These are phyloP conservation scores for Goniozus legneri DNA, from an alignment of 1,140 invertebrate genomes.

Conservation along the genomic window DNA sequence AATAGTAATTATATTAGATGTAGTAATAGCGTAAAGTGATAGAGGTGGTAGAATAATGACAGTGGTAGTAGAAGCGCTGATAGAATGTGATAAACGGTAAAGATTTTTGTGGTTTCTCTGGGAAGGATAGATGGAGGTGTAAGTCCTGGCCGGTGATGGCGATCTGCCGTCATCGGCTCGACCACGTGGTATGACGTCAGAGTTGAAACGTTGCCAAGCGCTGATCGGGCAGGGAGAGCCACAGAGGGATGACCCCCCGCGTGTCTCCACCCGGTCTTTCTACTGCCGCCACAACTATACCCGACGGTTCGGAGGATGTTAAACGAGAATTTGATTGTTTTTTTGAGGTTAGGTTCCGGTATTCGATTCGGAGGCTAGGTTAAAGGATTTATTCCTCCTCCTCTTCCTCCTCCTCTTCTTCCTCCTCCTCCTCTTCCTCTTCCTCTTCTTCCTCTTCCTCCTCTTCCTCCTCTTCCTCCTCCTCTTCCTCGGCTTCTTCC, in stretches of 20 bases:
- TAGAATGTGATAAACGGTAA: neutral
- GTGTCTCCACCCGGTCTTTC: too few species aligned
- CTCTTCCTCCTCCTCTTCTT: slow-evolving; percentile 70
- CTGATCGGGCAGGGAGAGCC: too few species aligned
- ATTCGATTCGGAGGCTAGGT: neutral
- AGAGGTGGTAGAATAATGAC: too few species aligned
- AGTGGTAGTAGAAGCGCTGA: slow-evolving; percentile 1
- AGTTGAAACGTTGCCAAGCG: too few species aligned
- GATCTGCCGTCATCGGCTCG: too few species aligned
- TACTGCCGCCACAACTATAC: slow-evolving; percentile 13
- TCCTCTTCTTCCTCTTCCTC: slow-evolving; percentile 71
- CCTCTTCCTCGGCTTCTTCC: slow-evolving; percentile 68
- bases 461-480: slow-evolving; percentile 69
- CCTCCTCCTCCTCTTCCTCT: slow-evolving; percentile 63
- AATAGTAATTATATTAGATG: slow-evolving; percentile 31
- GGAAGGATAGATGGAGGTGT: too few species aligned
- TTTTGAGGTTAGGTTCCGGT: slow-evolving; percentile 8
- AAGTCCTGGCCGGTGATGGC: too few species aligned
- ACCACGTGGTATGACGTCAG: too few species aligned
- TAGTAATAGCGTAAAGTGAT: slow-evolving; percentile 22
- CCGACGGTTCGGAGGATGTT: slow-evolving; percentile 18
- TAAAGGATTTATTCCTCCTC: slow-evolving; percentile 35
- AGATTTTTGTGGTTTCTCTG: too few species aligned
- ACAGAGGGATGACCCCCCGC: too few species aligned
- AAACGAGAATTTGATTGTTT: slow-evolving; percentile 14